A percentile compares a stretch with the other conserved stretches of the same genome.
Evolutionary conservation across 2,797 vertebrate genomes (phyloP).

Genomic region (Tachyglossus aculeatus): DNA sequence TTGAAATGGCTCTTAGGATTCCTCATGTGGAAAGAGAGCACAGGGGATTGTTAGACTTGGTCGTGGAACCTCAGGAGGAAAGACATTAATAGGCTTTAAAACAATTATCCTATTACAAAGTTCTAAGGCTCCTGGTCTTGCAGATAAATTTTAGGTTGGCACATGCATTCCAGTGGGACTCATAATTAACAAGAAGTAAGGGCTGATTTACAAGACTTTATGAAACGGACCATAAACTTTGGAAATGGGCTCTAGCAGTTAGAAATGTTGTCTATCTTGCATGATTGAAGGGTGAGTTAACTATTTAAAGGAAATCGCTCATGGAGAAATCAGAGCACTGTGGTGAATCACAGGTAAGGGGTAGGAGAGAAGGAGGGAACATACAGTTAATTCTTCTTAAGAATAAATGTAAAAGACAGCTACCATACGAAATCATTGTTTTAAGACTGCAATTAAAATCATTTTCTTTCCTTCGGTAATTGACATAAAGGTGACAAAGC

Average conservation of each 20-base stretch:
- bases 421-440: slow-evolving; percentile 58
- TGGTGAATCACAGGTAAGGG: slow-evolving; percentile 5
- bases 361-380: not conserved
- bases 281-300: slow-evolving; percentile 28
- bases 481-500: slow-evolving; percentile 59
- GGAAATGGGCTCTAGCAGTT: slow-evolving; percentile 48
- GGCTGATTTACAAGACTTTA: slow-evolving; percentile 58
- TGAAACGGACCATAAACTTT: slow-evolving; percentile 57
- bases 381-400: slow-evolving; percentile 42
- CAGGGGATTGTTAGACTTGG: slow-evolving; percentile 28
- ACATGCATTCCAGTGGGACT: slow-evolving; percentile 35
- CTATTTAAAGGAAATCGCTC: slow-evolving; percentile 30
- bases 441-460: slow-evolving; percentile 63
- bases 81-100: slow-evolving; percentile 49
- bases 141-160: slow-evolving; percentile 28
- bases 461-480: slow-evolving; percentile 48
- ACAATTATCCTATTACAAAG: slow-evolving; percentile 54
- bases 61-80: slow-evolving; percentile 37
- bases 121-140: slow-evolving; percentile 39
- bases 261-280: slow-evolving; percentile 43
- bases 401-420: slow-evolving; percentile 53
- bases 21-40: slow-evolving; percentile 31
- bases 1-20: not conserved
- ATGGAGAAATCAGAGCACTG: slow-evolving; percentile 35
- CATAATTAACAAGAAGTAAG: slow-evolving; percentile 52